These are phyloP conservation scores for Desoria tigrina DNA, from an alignment of 2,888 invertebrate species.

Conservation along the genomic window DNA sequence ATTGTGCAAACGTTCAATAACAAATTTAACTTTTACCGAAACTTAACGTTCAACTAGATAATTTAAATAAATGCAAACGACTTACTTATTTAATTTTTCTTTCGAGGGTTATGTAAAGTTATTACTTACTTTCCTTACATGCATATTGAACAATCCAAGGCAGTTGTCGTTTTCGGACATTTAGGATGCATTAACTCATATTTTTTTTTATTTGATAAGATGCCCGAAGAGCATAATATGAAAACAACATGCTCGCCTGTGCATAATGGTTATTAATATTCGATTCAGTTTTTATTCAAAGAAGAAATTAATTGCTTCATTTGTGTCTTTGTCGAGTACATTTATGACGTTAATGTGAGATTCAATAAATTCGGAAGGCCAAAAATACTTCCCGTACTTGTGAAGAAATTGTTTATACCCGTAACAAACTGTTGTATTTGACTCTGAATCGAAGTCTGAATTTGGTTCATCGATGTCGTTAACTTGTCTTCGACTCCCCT, in stretches of 20 bases:
- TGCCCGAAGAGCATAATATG: too few species aligned
- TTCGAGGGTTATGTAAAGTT: not conserved
- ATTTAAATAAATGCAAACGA: not conserved
- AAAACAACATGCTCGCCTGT: too few species aligned
- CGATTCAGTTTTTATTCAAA: too few species aligned
- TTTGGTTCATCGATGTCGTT: not conserved
- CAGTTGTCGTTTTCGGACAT: too few species aligned
- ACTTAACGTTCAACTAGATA: too few species aligned
- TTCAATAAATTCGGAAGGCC: not conserved
- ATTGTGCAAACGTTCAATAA: not conserved
- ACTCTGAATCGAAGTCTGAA: slow-evolving; percentile 7
- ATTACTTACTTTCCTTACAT: not conserved
- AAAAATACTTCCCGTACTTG: not conserved
- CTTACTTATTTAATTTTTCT: not conserved
- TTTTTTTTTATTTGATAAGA: too few species aligned
- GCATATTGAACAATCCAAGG: not conserved
- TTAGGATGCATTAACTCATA: too few species aligned
- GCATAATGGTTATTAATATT: too few species aligned
- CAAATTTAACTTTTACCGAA: not conserved
- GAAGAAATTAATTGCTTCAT: too few species aligned
- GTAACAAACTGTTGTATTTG: slow-evolving; percentile 12
- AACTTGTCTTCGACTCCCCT: slow-evolving; percentile 11
- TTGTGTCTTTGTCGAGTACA: too few species aligned
- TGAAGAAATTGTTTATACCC: slow-evolving; percentile 14
- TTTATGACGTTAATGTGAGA: not conserved